Percentiles rank a stretch among this genome's conserved stretches.
phyloP scores from a whole-genome alignment of 2,797 vertebrate genomes.

The Rhabdophis nuchalis region DNA sequence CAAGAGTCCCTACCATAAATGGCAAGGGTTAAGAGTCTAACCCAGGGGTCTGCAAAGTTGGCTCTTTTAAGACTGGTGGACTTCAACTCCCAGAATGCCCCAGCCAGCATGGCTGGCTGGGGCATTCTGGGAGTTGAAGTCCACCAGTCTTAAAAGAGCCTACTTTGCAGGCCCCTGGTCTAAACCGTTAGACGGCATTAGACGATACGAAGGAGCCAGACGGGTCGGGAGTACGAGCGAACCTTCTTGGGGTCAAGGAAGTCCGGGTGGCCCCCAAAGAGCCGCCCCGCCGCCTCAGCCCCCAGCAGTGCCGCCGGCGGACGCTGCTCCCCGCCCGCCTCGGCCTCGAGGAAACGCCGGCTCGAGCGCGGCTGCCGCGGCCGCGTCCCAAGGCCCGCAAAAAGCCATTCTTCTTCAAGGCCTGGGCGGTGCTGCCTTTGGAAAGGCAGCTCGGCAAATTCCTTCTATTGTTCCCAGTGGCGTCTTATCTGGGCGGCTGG shows the following conservation, averaged over 20 bases:
- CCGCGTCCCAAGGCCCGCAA: background rate
- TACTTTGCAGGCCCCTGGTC: too few species aligned
- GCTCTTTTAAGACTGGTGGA: too few species aligned
- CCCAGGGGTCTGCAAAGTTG: too few species aligned
- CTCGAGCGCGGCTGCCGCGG: background rate
- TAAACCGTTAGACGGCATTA: too few species aligned
- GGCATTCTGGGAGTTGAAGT: too few species aligned
- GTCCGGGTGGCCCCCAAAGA: background rate
- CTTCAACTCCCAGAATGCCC: too few species aligned
- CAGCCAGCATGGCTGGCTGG: too few species aligned
- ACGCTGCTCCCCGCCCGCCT: background rate
- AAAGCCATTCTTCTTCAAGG: conserved; percentile 71
- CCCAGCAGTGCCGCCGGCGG: background rate
- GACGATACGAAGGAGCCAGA: background rate
- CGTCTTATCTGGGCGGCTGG: conserved; percentile 83
- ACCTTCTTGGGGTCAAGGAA: background rate
- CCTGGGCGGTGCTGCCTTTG: conserved; percentile 72
- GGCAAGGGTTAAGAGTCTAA: background rate
- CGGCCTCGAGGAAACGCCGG: background rate
- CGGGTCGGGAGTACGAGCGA: background rate
- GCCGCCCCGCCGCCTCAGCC: background rate
- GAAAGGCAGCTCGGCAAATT: conserved; percentile 74
- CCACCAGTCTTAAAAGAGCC: too few species aligned
- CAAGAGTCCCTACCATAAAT: background rate
- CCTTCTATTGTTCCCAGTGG: conserved; percentile 84